Evolutionary conservation across 2,797 vertebrate species (phyloP).

Genomic region (Falco rusticolus): DNA sequence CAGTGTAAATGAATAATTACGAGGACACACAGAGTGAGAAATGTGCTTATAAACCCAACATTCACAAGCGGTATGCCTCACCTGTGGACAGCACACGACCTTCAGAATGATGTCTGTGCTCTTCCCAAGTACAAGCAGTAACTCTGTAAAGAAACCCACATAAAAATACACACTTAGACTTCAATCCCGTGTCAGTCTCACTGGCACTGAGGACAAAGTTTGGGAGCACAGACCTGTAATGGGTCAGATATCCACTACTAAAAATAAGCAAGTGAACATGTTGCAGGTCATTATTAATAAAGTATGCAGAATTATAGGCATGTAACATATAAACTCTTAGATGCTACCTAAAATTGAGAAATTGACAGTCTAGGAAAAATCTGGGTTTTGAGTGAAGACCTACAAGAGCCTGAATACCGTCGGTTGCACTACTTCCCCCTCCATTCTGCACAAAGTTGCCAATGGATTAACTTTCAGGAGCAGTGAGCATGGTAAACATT

Average conservation of each 20-base stretch:
- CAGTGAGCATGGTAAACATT: not conserved
- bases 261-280: not conserved
- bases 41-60: not conserved
- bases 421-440: not conserved
- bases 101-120: not conserved
- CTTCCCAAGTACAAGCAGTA: not conserved
- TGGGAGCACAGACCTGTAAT: not conserved
- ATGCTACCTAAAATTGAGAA: not conserved
- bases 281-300: not conserved
- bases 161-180: not conserved
- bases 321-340: not conserved
- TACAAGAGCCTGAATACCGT: not conserved
- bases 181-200: not conserved
- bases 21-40: not conserved
- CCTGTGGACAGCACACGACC: accelerated
- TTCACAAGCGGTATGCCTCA: not conserved
- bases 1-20: not conserved
- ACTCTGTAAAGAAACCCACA: not conserved
- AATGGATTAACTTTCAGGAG: not conserved
- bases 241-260: not conserved
- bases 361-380: not conserved
- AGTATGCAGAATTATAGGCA: not conserved
- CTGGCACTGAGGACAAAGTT: not conserved
- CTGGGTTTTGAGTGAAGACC: not conserved
- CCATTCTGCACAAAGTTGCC: not conserved